These are phyloP conservation scores for Noctua comes DNA, from an alignment of 2,888 invertebrate genomes.

Conservation along the genomic window DNA sequence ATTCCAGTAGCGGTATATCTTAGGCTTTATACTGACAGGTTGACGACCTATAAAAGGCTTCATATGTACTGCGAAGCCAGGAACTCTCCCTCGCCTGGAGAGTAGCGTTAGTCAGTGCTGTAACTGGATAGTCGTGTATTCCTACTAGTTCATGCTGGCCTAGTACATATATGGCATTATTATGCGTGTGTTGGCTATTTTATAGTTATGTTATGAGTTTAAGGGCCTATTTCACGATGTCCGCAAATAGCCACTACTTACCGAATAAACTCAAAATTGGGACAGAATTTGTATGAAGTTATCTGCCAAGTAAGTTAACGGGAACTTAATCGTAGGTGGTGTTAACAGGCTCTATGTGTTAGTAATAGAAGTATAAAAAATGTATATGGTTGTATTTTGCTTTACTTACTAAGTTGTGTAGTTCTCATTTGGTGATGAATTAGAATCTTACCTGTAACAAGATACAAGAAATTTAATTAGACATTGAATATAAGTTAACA, in stretches of 20 bases:
- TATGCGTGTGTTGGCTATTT: conserved; percentile 12
- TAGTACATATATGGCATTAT: conserved; percentile 22
- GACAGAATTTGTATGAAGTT: too few relatives aligned
- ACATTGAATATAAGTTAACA: not conserved
- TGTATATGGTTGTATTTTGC: not conserved
- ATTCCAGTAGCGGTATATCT: conserved; percentile 67
- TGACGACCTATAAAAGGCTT: conserved; percentile 86
- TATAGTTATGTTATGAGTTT: conserved; percentile 17
- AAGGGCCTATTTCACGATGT: too few relatives aligned
- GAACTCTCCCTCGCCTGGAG: conserved; percentile 72
- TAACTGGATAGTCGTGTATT: conserved; percentile 75
- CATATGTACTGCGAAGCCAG: conserved; percentile 77
- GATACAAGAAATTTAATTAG: conserved; percentile 1
- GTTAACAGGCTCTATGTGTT: too few relatives aligned
- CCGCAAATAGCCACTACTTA: too few relatives aligned
- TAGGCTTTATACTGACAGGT: conserved; percentile 75
- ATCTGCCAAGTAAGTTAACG: too few relatives aligned
- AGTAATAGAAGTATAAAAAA: too few relatives aligned
- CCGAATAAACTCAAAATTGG: too few relatives aligned
- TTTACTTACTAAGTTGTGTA: conserved; percentile 14
- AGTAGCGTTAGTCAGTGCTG: conserved; percentile 78
- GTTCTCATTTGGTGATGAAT: not conserved
- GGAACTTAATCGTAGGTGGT: too few relatives aligned
- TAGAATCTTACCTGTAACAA: conserved; percentile 37
- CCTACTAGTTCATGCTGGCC: conserved; percentile 45